phyloP scores from a whole-genome alignment of 2,888 invertebrate genomes.

The Hydropsyche betteni region DNA sequence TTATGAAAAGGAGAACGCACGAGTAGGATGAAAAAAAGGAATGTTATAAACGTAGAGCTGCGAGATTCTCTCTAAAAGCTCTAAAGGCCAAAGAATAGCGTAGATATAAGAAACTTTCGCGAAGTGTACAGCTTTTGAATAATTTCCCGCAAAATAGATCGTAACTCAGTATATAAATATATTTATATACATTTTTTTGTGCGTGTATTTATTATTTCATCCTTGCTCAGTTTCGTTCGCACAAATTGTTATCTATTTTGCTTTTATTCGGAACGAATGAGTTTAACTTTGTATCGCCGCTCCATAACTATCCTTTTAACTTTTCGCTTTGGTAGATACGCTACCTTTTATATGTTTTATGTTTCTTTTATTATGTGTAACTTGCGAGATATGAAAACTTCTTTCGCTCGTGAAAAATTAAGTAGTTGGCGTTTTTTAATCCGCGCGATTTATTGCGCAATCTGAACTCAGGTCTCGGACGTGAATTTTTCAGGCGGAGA shows the following conservation, averaged over 20 bases:
- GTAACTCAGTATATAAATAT: not conserved
- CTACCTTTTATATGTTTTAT: not conserved
- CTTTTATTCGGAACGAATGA: constrained; percentile 8
- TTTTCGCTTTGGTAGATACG: no score
- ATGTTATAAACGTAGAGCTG: constrained; percentile 17
- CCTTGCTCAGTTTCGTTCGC: not conserved
- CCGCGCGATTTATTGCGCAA: not conserved
- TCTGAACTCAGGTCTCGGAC: no score
- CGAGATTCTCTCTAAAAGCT: constrained; percentile 24
- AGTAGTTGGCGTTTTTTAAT: not conserved
- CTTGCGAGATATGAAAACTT: constrained; percentile 10
- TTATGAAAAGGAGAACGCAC: constrained; percentile 16
- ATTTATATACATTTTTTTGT: constrained; percentile 2
- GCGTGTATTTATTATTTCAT: constrained; percentile 1
- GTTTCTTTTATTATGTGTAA: not conserved
- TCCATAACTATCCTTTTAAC: not conserved
- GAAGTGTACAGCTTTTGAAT: constrained; percentile 18
- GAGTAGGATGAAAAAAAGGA: not conserved
- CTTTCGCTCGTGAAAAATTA: constrained; percentile 3
- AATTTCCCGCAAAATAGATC: constrained; percentile 4
- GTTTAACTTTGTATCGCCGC: constrained; percentile 11
- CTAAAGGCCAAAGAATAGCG: constrained; percentile 22
- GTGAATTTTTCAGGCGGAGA: no score
- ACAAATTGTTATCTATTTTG: constrained; percentile 28
- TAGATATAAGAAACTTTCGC: not conserved